Conservation (phyloP, 2,113 vertebrate species). For the Muscicapa adusta region DNA sequence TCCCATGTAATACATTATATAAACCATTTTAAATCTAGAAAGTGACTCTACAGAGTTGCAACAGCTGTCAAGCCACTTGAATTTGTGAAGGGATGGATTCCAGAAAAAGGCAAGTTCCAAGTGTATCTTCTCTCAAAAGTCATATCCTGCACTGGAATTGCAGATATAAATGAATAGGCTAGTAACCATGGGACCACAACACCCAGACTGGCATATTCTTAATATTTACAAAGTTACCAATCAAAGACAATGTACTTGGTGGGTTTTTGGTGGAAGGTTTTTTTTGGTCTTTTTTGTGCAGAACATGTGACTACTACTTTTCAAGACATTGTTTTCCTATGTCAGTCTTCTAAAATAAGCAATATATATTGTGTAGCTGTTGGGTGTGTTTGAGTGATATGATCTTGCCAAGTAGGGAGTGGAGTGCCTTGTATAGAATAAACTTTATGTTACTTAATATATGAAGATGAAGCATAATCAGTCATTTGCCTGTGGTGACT, state of each 20-base stretch:
- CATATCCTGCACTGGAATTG: background rate
- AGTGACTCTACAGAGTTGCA: background rate
- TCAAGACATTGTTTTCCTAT: background rate
- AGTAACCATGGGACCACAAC: background rate
- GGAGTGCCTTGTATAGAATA: background rate
- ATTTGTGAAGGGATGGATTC: background rate
- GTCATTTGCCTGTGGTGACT: conserved; percentile 19
- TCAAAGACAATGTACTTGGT: background rate
- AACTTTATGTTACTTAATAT: background rate
- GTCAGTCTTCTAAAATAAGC: background rate
- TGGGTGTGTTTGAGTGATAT: background rate
- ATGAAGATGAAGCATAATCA: background rate
- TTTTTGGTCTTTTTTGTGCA: accelerated
- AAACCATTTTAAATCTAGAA: background rate
- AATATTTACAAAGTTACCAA: background rate
- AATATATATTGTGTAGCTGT: background rate
- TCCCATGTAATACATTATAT: background rate
- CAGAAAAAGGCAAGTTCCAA: background rate
- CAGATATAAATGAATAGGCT: background rate
- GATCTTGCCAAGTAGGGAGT: background rate
- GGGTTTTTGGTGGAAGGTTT: accelerated
- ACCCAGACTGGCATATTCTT: background rate
- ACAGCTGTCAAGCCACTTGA: background rate
- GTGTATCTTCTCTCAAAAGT: background rate
- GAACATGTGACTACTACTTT: background rate